phyloP scores from a whole-genome alignment of 2,797 vertebrate genomes.

The Coilia nasus region DNA sequence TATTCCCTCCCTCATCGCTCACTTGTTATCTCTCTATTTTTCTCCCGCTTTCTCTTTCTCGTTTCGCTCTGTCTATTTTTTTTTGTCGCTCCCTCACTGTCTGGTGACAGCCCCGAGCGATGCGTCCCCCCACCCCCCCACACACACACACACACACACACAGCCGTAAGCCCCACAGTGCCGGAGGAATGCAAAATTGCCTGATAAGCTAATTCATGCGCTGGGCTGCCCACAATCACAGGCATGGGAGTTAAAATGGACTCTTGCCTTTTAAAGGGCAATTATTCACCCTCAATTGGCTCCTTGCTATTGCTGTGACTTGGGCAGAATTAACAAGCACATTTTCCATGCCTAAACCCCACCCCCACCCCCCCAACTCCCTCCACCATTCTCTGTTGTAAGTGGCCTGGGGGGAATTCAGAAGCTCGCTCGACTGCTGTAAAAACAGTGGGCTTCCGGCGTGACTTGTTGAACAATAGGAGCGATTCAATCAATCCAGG shows the following conservation, averaged over 20 bases:
- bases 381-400: slow-evolving; percentile 1
- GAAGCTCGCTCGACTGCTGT: not conserved
- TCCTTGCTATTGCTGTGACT: slow-evolving; percentile 47
- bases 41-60: no score
- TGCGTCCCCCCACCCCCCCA: not conserved
- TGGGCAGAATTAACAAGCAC: slow-evolving; percentile 51
- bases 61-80: no score
- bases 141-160: not conserved
- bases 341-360: slow-evolving; percentile 45
- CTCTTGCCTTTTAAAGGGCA: slow-evolving; percentile 52
- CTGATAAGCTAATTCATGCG: slow-evolving; percentile 42
- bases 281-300: slow-evolving; percentile 58
- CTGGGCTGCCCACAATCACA: slow-evolving; percentile 1
- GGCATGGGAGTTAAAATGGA: slow-evolving; percentile 43
- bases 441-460: not conserved
- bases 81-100: not conserved
- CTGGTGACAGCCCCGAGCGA: not conserved
- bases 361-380: not conserved
- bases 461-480: slow-evolving; percentile 14
- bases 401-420: slow-evolving; percentile 37
- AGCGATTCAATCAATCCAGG: not conserved
- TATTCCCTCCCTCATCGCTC: not conserved
- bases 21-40: no score
- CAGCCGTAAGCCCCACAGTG: not conserved
- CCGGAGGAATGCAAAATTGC: slow-evolving; percentile 41